Evolutionary conservation across 2,113 vertebrate species (phyloP).

Genomic region (Turnix velox): DNA sequence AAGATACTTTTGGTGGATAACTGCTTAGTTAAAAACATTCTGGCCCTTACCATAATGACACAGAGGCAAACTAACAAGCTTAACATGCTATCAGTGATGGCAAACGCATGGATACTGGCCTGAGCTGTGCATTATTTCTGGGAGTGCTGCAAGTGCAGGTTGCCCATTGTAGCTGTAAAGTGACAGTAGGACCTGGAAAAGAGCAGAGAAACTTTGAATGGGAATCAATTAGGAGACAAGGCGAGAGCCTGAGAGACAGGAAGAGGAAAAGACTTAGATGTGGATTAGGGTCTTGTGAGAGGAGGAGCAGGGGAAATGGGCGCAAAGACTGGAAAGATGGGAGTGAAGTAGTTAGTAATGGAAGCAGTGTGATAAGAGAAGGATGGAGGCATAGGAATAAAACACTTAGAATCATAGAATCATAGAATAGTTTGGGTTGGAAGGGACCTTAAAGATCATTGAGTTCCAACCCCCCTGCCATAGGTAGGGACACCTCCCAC

Average conservation of each 20-base stretch:
- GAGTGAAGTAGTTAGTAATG: not conserved
- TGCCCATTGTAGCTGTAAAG: not conserved
- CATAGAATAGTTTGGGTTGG: too few relatives aligned
- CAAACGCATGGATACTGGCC: not conserved
- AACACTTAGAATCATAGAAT: too few relatives aligned
- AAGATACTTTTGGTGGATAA: not conserved
- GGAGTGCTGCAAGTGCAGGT: not conserved
- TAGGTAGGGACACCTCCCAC: too few relatives aligned
- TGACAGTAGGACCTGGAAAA: not conserved
- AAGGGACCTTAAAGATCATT: too few relatives aligned
- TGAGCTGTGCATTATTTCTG: not conserved
- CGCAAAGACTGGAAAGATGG: not conserved
- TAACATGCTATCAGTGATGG: not conserved
- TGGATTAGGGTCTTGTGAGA: not conserved
- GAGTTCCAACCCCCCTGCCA: too few relatives aligned
- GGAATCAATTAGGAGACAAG: not conserved
- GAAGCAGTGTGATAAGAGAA: not conserved
- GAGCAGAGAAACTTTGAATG: not conserved
- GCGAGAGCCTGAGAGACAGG: not conserved
- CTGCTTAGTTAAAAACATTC: not conserved
- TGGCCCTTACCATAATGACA: rapidly evolving
- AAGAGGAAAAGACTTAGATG: not conserved
- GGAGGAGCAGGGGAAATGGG: not conserved
- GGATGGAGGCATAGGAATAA: not conserved
- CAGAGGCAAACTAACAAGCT: not conserved